These are phyloP conservation scores for Eurystomus gularis DNA, from an alignment of 2,113 vertebrate species.

Conservation along the genomic window DNA sequence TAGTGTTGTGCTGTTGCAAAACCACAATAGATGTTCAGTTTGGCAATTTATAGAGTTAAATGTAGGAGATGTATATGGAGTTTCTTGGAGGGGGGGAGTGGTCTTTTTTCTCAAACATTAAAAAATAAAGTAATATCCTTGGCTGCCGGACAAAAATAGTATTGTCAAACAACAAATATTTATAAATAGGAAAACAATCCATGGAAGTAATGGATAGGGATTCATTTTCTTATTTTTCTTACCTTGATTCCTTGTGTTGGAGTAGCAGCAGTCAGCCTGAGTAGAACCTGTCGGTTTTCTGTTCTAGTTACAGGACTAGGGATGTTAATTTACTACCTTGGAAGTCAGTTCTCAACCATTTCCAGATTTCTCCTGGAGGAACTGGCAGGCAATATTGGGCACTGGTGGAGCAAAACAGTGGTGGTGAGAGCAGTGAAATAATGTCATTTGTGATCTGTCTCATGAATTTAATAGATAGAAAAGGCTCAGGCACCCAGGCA, in stretches of 20 bases:
- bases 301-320: not conserved
- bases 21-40: not conserved
- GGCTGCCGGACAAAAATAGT: not conserved
- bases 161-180: no score
- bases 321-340: not conserved
- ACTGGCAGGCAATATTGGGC: not conserved
- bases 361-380: not conserved
- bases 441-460: not conserved
- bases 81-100: not conserved
- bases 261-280: not conserved
- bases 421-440: not conserved
- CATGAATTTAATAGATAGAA: not conserved
- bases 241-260: not conserved
- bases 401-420: not conserved
- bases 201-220: no score
- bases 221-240: no score
- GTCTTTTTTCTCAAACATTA: not conserved
- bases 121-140: no score
- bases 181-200: no score
- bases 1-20: not conserved
- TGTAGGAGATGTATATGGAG: not conserved
- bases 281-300: not conserved
- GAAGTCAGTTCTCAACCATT: not conserved
- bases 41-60: not conserved
- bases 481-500: not conserved